phyloP scores from a whole-genome alignment of 2,888 invertebrate species.

The Xestoiulus laeticollis region DNA sequence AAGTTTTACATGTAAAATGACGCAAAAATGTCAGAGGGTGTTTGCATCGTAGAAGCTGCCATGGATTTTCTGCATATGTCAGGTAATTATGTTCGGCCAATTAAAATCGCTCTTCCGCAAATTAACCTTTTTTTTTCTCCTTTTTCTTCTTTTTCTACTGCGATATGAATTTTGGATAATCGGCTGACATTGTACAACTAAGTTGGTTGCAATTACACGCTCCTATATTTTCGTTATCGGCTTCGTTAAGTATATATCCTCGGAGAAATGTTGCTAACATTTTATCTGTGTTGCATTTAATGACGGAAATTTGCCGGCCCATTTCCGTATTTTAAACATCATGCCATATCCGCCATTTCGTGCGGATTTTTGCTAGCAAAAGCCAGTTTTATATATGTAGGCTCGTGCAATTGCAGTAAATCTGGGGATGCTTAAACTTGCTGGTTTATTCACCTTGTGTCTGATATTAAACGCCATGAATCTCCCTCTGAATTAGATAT shows the following conservation, averaged over 20 bases:
- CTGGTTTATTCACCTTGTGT: constrained; percentile 18
- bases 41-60: background rate
- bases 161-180: constrained; percentile 26
- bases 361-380: background rate
- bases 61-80: constrained; percentile 9
- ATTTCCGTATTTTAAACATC: constrained; percentile 26
- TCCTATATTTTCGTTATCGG: constrained; percentile 26
- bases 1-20: background rate
- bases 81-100: constrained; percentile 13
- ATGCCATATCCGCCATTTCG: background rate
- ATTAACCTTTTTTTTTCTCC: background rate
- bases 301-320: constrained; percentile 26
- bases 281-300: background rate
- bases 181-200: background rate
- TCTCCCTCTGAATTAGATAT: background rate
- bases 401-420: background rate
- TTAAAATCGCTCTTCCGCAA: constrained; percentile 20
- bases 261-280: constrained; percentile 3
- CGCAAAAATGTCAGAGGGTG: background rate
- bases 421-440: constrained; percentile 6
- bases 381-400: background rate
- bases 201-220: constrained; percentile 4
- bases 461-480: constrained; percentile 26
- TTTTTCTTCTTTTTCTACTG: background rate
- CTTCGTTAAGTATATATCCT: constrained; percentile 5